These are phyloP conservation scores for Tetramorium simillimum DNA, from an alignment of 1,140 invertebrate genomes.

Conservation along the genomic window DNA sequence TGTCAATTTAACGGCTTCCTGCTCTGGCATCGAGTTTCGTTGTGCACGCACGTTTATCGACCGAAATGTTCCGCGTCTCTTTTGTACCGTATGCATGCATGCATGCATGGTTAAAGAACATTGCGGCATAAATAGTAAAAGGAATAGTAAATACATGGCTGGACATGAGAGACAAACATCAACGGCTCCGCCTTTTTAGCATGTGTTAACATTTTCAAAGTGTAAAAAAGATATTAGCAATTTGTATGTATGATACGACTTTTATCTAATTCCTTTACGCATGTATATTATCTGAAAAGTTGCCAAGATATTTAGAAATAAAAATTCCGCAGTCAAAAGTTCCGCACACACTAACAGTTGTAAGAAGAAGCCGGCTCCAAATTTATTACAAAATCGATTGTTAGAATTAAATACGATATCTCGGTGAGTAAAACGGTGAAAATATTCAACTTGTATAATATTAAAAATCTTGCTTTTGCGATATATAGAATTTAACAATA, in stretches of 20 bases:
- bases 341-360: neutral
- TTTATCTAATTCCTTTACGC: neutral
- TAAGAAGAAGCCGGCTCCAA: neutral
- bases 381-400: neutral
- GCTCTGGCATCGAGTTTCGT: conserved; percentile 50
- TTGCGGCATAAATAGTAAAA: conserved; percentile 15
- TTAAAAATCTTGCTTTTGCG: neutral
- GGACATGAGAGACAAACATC: neutral
- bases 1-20: conserved; percentile 65
- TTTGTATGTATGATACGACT: neutral
- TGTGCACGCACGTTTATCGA: conserved; percentile 53
- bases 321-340: neutral
- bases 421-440: neutral
- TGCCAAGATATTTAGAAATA: neutral
- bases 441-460: neutral
- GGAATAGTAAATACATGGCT: conserved; percentile 4
- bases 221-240: neutral
- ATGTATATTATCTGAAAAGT: neutral
- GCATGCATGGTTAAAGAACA: neutral
- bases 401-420: neutral
- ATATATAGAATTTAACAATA: neutral
- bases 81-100: conserved; percentile 1
- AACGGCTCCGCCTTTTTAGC: neutral
- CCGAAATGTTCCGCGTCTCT: conserved; percentile 56
- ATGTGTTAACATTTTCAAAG: neutral